These are phyloP conservation scores for Caenorhabditis drosophilae DNA, from an alignment of 2,888 invertebrate genomes.

Conservation along the genomic window DNA sequence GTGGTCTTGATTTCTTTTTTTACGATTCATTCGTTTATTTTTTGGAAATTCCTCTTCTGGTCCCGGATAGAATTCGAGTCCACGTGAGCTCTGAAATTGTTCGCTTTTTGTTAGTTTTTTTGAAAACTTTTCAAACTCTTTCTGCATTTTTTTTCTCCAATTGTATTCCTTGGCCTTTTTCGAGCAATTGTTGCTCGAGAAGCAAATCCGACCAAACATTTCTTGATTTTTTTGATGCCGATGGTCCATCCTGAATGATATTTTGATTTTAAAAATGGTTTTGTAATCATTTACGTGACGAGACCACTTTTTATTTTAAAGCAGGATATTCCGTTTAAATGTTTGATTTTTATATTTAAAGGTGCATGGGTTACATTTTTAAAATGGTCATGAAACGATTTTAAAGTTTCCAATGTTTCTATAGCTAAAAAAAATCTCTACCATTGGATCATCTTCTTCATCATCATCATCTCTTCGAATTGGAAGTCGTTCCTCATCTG, in stretches of 20 bases:
- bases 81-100: conserved; percentile 7
- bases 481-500: conserved; percentile 23
- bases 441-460: conserved; percentile 1
- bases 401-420: too few species aligned
- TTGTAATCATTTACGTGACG: too few species aligned
- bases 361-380: too few species aligned
- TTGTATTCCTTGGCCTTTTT: conserved; percentile 25
- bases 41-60: conserved; percentile 15
- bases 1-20: neutral
- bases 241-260: conserved; percentile 7
- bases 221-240: conserved; percentile 21
- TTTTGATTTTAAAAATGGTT: too few species aligned
- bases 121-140: neutral
- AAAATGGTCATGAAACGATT: too few species aligned
- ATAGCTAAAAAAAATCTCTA: too few species aligned
- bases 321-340: too few species aligned
- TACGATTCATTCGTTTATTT: conserved; percentile 1
- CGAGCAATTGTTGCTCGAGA: conserved; percentile 31
- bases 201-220: conserved; percentile 41
- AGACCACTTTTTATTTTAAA: too few species aligned
- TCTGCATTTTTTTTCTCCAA: conserved; percentile 12
- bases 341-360: too few species aligned
- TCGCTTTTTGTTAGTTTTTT: too few species aligned
- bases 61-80: conserved; percentile 30
- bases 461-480: conserved; percentile 16